These are phyloP conservation scores for Lysandra bellargus DNA, from an alignment of 2,888 invertebrate species.

Conservation along the genomic window DNA sequence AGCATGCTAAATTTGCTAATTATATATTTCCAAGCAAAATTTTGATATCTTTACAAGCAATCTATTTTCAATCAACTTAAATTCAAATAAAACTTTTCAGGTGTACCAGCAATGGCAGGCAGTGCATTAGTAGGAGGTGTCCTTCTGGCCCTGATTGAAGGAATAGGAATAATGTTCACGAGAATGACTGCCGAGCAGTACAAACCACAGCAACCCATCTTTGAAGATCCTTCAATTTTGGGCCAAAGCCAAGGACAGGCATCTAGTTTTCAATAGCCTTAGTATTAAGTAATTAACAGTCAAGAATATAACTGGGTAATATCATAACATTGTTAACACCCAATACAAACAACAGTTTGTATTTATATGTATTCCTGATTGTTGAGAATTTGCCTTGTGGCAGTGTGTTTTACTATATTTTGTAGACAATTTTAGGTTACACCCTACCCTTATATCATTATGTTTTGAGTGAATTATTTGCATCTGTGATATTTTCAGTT, in stretches of 20 bases:
- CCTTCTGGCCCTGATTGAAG: conserved; percentile 97
- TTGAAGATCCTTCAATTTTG: conserved; percentile 88
- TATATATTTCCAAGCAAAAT: too few relatives aligned
- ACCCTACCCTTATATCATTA: conserved; percentile 32
- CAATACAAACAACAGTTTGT: background rate
- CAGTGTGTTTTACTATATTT: conserved; percentile 27
- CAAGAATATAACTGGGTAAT: conserved; percentile 12
- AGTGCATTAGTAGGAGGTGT: conserved; percentile 98
- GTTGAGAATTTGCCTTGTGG: conserved; percentile 28
- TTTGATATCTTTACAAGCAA: background rate
- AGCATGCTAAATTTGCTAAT: too few relatives aligned
- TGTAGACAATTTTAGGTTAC: conserved; percentile 30
- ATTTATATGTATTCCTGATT: conserved; percentile 31
- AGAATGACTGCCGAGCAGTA: conserved; percentile 95
- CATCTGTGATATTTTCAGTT: conserved; percentile 75
- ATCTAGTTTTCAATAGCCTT: conserved; percentile 60
- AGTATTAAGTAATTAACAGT: conserved; percentile 15
- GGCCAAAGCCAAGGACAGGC: conserved; percentile 75
- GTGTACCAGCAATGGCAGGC: conserved; percentile 93
- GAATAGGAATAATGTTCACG: conserved; percentile 96
- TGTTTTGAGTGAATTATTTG: conserved; percentile 41
- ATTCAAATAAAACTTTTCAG: conserved; percentile 53
- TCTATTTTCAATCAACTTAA: background rate
- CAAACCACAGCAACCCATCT: conserved; percentile 88
- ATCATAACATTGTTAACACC: background rate